Percentiles rank a stretch among this genome's conserved stretches.
Conservation (phyloP, 2,113 vertebrate genomes). For the Lichenostomus cassidix region DNA sequence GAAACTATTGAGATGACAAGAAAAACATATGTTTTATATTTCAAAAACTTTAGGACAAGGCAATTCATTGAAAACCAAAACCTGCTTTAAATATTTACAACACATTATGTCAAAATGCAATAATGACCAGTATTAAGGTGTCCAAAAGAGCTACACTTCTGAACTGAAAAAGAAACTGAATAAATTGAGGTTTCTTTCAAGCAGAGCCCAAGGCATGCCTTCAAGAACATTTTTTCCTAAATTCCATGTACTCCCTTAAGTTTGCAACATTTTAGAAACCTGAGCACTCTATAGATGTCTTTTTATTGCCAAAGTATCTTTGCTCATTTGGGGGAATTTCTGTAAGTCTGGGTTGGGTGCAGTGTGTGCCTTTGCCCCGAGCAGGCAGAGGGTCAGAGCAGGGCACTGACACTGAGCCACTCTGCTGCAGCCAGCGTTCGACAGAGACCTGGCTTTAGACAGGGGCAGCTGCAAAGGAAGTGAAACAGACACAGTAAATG, state of each 20-base stretch:
- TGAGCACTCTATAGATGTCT: rapidly evolving
- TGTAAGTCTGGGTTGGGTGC: not conserved
- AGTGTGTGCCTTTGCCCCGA: not conserved
- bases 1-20: not conserved
- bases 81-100: not conserved
- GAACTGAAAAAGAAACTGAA: not conserved
- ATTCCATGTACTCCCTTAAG: not conserved
- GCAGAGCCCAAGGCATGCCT: not conserved
- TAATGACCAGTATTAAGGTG: not conserved
- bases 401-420: not conserved
- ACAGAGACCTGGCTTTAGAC: not conserved
- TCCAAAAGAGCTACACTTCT: not conserved
- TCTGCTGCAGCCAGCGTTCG: rapidly evolving
- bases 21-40: not conserved
- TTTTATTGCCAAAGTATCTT: not conserved
- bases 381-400: not conserved
- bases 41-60: not conserved
- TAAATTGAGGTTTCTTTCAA: not conserved
- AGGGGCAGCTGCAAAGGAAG: not conserved
- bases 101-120: not conserved
- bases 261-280: not conserved
- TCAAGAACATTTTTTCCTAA: not conserved
- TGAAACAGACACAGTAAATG: not conserved
- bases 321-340: not conserved
- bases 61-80: not conserved